Conservation (phyloP, 2,797 vertebrate genomes). For the Phoxinus dragarum region DNA sequence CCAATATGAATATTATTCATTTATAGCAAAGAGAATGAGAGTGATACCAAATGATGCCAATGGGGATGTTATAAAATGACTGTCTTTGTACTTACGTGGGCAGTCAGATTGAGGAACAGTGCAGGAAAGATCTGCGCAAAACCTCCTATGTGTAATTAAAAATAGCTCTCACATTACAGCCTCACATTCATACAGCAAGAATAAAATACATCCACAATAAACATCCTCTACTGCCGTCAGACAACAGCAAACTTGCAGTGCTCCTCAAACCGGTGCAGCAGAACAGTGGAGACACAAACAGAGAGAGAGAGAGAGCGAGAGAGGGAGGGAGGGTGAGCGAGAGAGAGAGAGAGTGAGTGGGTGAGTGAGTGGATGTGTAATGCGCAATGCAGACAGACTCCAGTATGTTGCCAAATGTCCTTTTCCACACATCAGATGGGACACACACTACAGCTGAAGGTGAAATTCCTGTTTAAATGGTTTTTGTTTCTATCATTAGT, state of each 20-base stretch:
- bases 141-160: slow-evolving; percentile 24
- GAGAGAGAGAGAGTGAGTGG: slow-evolving; percentile 16
- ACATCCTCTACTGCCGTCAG: slow-evolving; percentile 17
- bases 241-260: slow-evolving; percentile 34
- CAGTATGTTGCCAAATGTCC: slow-evolving; percentile 69
- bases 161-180: slow-evolving; percentile 37
- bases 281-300: slow-evolving; percentile 37
- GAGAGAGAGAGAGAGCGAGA: slow-evolving; percentile 35
- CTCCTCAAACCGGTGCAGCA: slow-evolving; percentile 21
- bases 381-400: slow-evolving; percentile 83
- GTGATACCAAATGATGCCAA: background rate
- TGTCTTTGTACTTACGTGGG: slow-evolving; percentile 46
- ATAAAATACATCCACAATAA: slow-evolving; percentile 15
- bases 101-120: slow-evolving; percentile 31
- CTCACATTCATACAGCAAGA: slow-evolving; percentile 14
- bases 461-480: background rate
- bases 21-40: background rate
- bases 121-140: slow-evolving; percentile 24
- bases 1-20: background rate
- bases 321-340: background rate
- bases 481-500: background rate
- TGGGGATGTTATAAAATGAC: slow-evolving; percentile 15
- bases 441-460: slow-evolving; percentile 33
- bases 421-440: slow-evolving; percentile 49
- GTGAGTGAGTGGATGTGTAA: slow-evolving; percentile 59